Percentiles rank a stretch among this genome's conserved stretches.
These are phyloP conservation scores for Nebria brevicollis DNA, from an alignment of 2,888 invertebrate species.

Conservation along the genomic window DNA sequence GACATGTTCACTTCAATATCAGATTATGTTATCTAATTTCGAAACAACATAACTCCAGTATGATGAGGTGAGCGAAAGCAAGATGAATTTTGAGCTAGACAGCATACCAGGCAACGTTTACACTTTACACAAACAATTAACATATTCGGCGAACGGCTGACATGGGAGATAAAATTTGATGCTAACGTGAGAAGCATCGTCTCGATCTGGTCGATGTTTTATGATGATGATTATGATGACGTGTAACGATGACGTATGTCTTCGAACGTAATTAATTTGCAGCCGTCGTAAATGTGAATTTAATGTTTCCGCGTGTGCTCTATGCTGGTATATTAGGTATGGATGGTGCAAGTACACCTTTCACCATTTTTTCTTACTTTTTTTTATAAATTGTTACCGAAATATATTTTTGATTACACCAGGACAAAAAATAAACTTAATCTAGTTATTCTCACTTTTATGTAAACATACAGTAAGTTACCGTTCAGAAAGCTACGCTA, in stretches of 20 bases:
- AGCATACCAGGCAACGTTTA: neutral
- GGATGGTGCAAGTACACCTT: no score
- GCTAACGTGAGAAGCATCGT: conserved; percentile 9
- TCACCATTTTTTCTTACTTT: no score
- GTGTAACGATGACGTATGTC: conserved; percentile 7
- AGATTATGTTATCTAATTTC: neutral
- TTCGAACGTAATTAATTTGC: conserved; percentile 7
- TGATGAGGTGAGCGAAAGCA: neutral
- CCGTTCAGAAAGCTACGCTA: no score
- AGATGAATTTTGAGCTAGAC: neutral
- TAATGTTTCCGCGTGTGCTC: conserved; percentile 1
- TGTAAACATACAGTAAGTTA: no score
- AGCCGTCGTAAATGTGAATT: conserved; percentile 9
- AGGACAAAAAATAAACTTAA: no score
- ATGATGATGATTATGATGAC: conserved; percentile 9
- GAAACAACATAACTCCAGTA: neutral
- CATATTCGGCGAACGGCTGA: neutral
- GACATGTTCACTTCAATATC: neutral
- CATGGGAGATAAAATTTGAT: neutral
- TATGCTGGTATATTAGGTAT: neutral
- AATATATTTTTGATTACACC: no score
- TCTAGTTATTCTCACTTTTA: no score
- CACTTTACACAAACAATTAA: neutral
- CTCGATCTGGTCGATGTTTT: conserved; percentile 4
- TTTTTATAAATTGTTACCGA: no score